Percentiles rank a stretch among this genome's conserved stretches.
Evolutionary conservation across 2,797 vertebrate genomes (phyloP).

Genomic region (Neostethus bicornis): DNA sequence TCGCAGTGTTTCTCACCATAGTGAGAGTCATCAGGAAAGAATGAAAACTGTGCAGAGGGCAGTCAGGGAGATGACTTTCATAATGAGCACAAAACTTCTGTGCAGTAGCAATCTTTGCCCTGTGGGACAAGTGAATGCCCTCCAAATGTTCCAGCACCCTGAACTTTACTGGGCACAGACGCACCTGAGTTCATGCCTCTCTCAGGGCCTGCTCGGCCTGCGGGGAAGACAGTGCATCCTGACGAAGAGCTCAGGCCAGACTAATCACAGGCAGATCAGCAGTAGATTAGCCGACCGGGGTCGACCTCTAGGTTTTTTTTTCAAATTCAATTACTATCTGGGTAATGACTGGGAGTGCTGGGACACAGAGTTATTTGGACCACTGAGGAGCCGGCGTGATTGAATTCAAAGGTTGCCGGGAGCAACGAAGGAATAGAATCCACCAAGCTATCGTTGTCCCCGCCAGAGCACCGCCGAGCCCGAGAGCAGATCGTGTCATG

Average conservation of each 20-base stretch:
- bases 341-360: conserved; percentile 77
- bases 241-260: conserved; percentile 59
- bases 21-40: conserved; percentile 13
- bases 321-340: conserved; percentile 74
- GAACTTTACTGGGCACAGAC: conserved; percentile 58
- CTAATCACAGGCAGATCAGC: conserved; percentile 79
- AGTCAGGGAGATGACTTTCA: conserved; percentile 21
- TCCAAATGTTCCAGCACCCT: conserved; percentile 49
- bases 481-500: conserved; percentile 48
- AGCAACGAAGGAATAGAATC: conserved; percentile 68
- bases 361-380: conserved; percentile 77
- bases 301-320: conserved; percentile 73
- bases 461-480: conserved; percentile 44
- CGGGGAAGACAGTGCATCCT: conserved; percentile 60
- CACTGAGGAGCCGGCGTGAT: conserved; percentile 68
- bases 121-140: conserved; percentile 48
- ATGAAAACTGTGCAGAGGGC: conserved; percentile 32
- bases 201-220: conserved; percentile 64
- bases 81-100: conserved; percentile 44
- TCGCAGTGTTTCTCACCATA: conserved; percentile 13
- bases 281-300: conserved; percentile 74
- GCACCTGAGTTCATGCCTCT: conserved; percentile 53
- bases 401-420: conserved; percentile 73
- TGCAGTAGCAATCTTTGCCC: conserved; percentile 56
- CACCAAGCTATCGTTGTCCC: conserved; percentile 48